Evolutionary conservation across 1,140 invertebrate species (phyloP).

Genomic region (Dryas iulia): DNA sequence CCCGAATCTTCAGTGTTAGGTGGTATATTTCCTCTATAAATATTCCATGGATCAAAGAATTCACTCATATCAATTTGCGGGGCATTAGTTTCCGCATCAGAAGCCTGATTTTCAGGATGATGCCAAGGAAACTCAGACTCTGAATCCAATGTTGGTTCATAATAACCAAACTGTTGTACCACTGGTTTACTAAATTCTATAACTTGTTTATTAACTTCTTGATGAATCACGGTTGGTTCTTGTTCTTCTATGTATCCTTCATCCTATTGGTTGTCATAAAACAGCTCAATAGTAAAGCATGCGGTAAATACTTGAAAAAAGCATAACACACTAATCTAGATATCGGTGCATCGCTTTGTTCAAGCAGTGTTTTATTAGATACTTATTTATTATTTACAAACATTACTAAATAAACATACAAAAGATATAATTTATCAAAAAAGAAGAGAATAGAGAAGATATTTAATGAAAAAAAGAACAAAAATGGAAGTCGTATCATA

Average conservation of each 20-base stretch:
- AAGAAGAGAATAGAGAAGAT: neutral
- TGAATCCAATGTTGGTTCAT: constrained; percentile 58
- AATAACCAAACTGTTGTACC: constrained; percentile 37
- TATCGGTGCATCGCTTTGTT: constrained; percentile 60
- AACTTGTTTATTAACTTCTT: constrained; percentile 46
- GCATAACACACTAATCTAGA: constrained; percentile 51
- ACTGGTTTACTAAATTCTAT: constrained; percentile 34
- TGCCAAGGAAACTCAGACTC: constrained; percentile 77
- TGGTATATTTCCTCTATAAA: constrained; percentile 70
- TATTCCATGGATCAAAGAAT: constrained; percentile 82
- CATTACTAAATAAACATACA: constrained; percentile 65
- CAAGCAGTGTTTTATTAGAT: constrained; percentile 59
- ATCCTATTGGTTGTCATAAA: constrained; percentile 70
- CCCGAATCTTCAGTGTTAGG: constrained; percentile 32
- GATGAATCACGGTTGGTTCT: constrained; percentile 42
- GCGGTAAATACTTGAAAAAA: constrained; percentile 66
- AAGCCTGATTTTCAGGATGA: constrained; percentile 52
- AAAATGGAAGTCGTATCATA: neutral
- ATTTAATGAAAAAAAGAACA: constrained; percentile 15
- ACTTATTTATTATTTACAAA: constrained; percentile 35
- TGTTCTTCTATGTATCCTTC: constrained; percentile 47
- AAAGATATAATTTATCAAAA: neutral
- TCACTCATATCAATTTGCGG: constrained; percentile 67
- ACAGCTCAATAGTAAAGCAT: constrained; percentile 63
- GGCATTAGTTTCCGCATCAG: constrained; percentile 35